These are phyloP conservation scores for Ramphastos sulfuratus DNA, from an alignment of 2,113 vertebrate genomes.

Conservation along the genomic window DNA sequence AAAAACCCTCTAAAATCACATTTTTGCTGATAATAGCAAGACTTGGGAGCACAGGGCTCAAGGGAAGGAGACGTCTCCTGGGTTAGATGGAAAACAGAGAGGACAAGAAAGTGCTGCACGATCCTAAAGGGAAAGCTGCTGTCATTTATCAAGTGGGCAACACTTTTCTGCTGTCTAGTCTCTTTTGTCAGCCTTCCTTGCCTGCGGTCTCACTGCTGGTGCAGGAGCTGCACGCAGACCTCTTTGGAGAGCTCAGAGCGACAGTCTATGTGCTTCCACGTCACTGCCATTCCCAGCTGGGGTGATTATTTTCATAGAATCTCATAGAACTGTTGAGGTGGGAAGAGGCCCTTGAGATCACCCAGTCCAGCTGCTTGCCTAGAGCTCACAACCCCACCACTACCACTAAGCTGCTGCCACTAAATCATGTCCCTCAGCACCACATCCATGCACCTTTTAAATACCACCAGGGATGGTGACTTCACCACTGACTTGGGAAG, in stretches of 20 bases:
- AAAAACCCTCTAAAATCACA: neutral
- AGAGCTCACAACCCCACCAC: too few relatives aligned
- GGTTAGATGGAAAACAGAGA: neutral
- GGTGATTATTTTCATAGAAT: neutral
- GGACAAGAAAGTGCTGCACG: neutral
- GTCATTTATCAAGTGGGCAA: neutral
- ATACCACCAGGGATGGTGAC: too few relatives aligned
- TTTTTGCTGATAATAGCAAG: constrained; percentile 37
- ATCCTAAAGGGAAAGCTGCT: neutral
- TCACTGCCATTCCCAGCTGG: neutral
- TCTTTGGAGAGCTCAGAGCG: neutral
- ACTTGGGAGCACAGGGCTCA: rapidly evolving
- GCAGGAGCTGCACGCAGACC: neutral
- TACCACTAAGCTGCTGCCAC: too few relatives aligned
- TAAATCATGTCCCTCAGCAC: too few relatives aligned
- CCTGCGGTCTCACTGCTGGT: rapidly evolving
- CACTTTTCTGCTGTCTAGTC: neutral
- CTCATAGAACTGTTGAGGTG: too few relatives aligned
- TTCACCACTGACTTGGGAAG: too few relatives aligned
- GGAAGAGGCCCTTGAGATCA: too few relatives aligned
- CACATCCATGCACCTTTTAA: too few relatives aligned
- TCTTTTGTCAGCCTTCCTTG: neutral
- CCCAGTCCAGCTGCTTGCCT: too few relatives aligned
- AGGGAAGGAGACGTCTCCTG: constrained; percentile 17
- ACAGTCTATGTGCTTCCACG: rapidly evolving